Percentiles rank a stretch among this genome's conserved stretches.
These are phyloP conservation scores for Parnassius mnemosyne DNA, from an alignment of 2,888 invertebrate species.

Conservation along the genomic window DNA sequence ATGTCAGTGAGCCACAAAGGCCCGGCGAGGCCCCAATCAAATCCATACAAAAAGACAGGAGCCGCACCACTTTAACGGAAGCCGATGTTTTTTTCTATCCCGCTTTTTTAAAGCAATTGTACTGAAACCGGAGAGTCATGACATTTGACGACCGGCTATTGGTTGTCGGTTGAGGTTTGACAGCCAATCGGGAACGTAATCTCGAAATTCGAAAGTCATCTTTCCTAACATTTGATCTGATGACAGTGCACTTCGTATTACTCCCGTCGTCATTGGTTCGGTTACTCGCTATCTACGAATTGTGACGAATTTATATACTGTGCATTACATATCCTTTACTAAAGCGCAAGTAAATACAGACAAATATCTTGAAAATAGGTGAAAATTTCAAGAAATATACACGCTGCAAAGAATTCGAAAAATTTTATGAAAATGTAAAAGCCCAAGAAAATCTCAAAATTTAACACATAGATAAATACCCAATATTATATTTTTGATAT, in stretches of 20 bases:
- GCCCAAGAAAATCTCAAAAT: too few relatives aligned
- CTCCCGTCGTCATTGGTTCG: slow-evolving; percentile 30
- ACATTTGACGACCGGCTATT: slow-evolving; percentile 76
- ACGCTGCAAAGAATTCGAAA: too few relatives aligned
- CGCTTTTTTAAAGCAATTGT: slow-evolving; percentile 60
- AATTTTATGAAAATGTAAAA: too few relatives aligned
- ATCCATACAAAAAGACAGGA: slow-evolving; percentile 51
- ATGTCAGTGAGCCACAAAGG: slow-evolving; percentile 48
- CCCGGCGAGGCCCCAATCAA: slow-evolving; percentile 31
- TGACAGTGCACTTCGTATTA: slow-evolving; percentile 51
- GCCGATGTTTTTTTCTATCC: slow-evolving; percentile 55
- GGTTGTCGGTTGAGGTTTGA: slow-evolving; percentile 69
- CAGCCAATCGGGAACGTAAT: slow-evolving; percentile 72
- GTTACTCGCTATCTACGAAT: slow-evolving; percentile 26
- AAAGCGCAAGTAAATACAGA: too few relatives aligned
- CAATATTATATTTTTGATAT: too few relatives aligned
- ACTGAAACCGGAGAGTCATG: slow-evolving; percentile 69
- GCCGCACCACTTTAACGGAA: slow-evolving; percentile 75
- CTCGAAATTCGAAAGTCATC: slow-evolving; percentile 75
- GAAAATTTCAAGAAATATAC: too few relatives aligned
- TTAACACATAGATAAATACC: too few relatives aligned
- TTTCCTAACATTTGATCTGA: slow-evolving; percentile 70
- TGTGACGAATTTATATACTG: slow-evolving; percentile 18
- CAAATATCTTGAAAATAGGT: too few relatives aligned
- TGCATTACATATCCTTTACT: neutral